Evolutionary conservation across 2,113 vertebrate genomes (phyloP).

Genomic region (Axis porcinus): DNA sequence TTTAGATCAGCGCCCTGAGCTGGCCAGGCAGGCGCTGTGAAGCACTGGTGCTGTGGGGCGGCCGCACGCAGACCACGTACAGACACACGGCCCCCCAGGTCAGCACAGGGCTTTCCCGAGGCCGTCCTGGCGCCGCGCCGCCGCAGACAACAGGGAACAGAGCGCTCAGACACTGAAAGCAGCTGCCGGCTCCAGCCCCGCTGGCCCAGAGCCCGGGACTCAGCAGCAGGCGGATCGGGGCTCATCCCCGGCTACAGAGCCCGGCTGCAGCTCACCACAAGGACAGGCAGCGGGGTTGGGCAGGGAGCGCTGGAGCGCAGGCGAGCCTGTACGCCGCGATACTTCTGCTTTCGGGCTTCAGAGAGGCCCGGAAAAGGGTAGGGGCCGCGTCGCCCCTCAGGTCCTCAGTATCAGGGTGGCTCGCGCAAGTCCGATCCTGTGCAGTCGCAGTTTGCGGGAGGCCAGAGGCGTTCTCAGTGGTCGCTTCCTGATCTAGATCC

Average conservation of each 20-base stretch:
- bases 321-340: not conserved
- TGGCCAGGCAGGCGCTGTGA: not conserved
- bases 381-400: not conserved
- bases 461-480: accelerated
- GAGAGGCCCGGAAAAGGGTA: not conserved
- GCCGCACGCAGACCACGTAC: accelerated
- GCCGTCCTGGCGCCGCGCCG: accelerated
- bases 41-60: not conserved
- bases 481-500: not conserved
- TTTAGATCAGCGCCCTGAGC: not conserved
- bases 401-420: accelerated
- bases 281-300: not conserved
- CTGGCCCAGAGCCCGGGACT: not conserved
- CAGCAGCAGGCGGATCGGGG: not conserved
- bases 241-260: not conserved
- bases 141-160: accelerated
- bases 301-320: not conserved
- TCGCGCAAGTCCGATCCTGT: accelerated
- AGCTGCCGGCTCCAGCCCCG: not conserved
- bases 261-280: accelerated
- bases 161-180: not conserved
- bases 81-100: accelerated
- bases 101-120: accelerated
- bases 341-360: not conserved
- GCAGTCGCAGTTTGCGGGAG: accelerated